Evolutionary conservation across 2,113 vertebrate genomes (phyloP), one percentile per base, ranked within the genome.

Genomic region (Lucifuga dentata): DNA sequence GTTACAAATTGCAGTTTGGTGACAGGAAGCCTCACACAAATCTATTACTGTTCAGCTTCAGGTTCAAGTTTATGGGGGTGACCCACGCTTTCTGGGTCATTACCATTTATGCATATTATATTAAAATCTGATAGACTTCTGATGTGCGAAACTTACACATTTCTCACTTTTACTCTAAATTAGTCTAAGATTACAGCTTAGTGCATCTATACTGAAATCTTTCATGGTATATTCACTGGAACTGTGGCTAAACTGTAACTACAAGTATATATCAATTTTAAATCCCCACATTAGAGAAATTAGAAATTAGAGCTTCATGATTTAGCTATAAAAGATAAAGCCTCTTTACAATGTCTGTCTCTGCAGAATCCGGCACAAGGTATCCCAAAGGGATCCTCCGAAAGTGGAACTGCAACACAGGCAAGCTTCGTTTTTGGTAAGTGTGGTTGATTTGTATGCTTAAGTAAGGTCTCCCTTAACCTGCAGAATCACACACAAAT

Each of bases 351-450:
- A n/a, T n/a, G n/a, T n/a, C 45, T 74, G 1, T 83, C 11, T 72
- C 2, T 43, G 43, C 84, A 92, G 87, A 92, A 84, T 73, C 78
- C 90, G 7, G 24, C 57, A 2, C 86, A 85, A 16, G 74, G 57
- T 1, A 29, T 84, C 0, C 69, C 80, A 52, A 92, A 91, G 69
- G 53, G 76, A 6, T 33, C 87, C 0, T 3, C 67, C 29, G 92
- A 91, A 32, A 33, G 36, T 52, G n/a, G 76, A 32, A 13, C 78
- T 5, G 5, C 60, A 5, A 12, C 81, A 35, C 82, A 85, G 52
- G 3, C 60, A 3, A 12, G 74, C 45, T 93, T 92, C 45, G 57
- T 88, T 15, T 93, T 93, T 71, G 88, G 92, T 93, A 67, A 86
- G 88, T 24, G 15, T 1, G 11, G 8, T 39, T 2, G 2, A 36